phyloP scores from a whole-genome alignment of 2,113 vertebrate species.

The Oncorhynchus clarkii region DNA sequence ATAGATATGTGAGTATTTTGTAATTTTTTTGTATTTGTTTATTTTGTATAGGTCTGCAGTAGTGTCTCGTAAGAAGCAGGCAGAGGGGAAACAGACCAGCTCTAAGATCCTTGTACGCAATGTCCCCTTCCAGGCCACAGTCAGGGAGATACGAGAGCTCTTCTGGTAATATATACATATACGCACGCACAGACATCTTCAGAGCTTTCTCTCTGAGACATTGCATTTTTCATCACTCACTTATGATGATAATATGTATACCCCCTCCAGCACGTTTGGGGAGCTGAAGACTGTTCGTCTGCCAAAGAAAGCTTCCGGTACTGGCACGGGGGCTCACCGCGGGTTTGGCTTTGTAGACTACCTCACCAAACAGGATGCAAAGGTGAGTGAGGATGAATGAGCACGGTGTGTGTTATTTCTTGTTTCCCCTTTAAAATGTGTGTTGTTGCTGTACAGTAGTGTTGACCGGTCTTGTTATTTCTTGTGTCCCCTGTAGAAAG shows the following conservation, averaged over 20 bases:
- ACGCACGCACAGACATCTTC: background rate
- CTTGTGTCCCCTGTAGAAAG: conserved; percentile 75
- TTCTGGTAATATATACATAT: conserved; percentile 80
- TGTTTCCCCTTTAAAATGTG: background rate
- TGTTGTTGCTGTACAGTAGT: background rate
- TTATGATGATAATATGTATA: background rate
- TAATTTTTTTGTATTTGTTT: background rate
- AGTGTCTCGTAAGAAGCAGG: conserved; percentile 76
- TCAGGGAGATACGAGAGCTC: conserved; percentile 87
- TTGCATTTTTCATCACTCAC: too few relatives aligned
- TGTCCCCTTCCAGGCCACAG: conserved; percentile 90
- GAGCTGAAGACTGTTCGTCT: conserved; percentile 92
- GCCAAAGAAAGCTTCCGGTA: conserved; percentile 88
- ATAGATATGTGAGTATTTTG: too few relatives aligned
- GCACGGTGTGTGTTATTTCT: background rate
- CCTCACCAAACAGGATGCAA: conserved; percentile 93
- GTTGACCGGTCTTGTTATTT: background rate
- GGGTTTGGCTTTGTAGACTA: conserved; percentile 97
- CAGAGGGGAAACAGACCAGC: conserved; percentile 80
- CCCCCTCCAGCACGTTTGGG: conserved; percentile 85
- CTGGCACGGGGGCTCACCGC: conserved; percentile 83
- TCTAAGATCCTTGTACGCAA: conserved; percentile 96
- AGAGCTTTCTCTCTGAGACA: too few relatives aligned
- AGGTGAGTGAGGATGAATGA: conserved; percentile 75
- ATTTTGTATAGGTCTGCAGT: conserved; percentile 64